A percentile compares a stretch with the other conserved stretches of the same genome.
phyloP scores from a whole-genome alignment of 1,140 invertebrate genomes.

The Listronotus bonariensis region DNA sequence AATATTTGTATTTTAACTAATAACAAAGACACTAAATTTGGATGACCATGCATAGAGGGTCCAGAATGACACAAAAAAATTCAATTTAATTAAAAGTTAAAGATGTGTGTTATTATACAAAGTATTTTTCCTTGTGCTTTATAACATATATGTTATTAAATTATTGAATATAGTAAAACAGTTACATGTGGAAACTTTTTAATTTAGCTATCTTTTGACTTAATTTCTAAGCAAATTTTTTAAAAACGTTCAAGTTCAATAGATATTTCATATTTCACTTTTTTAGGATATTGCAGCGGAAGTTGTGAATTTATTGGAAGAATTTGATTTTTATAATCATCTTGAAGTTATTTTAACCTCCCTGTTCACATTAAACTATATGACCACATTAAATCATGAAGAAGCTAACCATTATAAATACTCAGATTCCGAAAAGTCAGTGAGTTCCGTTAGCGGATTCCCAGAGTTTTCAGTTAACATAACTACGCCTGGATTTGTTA shows the following conservation, averaged over 20 bases:
- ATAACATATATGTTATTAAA: too few species aligned
- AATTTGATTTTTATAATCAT: constrained; percentile 34
- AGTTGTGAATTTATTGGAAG: constrained; percentile 23
- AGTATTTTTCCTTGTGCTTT: too few species aligned
- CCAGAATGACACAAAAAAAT: too few species aligned
- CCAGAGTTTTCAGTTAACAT: constrained; percentile 16
- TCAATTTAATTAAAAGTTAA: too few species aligned
- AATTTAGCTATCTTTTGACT: too few species aligned
- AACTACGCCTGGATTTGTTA: constrained; percentile 58
- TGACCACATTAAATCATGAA: background rate
- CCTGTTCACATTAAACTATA: constrained; percentile 30
- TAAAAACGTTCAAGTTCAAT: background rate
- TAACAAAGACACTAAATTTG: too few species aligned
- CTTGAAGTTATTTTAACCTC: constrained; percentile 27
- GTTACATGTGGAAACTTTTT: too few species aligned
- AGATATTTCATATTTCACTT: background rate
- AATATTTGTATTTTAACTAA: too few species aligned
- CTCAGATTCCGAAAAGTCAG: constrained; percentile 6
- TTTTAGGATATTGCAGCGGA: constrained; percentile 22
- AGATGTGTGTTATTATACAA: too few species aligned
- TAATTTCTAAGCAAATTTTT: too few species aligned
- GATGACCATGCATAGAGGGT: too few species aligned
- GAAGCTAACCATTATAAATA: background rate
- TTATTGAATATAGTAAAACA: too few species aligned
- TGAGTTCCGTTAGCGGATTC: constrained; percentile 4